Base-by-base conservation (phyloP, 2,888 invertebrate genomes). In the Orthosia gracilis region DNA sequence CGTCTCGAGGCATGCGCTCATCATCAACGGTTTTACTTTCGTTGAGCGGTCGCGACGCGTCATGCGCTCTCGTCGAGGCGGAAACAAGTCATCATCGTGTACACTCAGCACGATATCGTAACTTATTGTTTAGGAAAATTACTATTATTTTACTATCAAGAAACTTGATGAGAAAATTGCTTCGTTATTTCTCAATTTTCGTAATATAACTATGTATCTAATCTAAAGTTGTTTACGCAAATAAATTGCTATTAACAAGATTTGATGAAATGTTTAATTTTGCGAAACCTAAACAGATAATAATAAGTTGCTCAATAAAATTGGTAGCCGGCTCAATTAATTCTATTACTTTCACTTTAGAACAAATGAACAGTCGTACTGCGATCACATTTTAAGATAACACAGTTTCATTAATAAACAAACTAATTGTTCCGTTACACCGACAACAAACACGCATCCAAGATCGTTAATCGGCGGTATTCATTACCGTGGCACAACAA, bases 21-120 rank as follows among this genome's bases (percentile, higher is more conserved):
- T 87, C 87, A 89, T 85, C 87, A 85, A 64, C 84, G 87, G 88
- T 91, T 91, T 93, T 91, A 94, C 93, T 93, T 93, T 93, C 93
- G 82, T 87, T 89, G 86, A 86, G 80, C 78, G 72, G 85, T 73
- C 64, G 62, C 73, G 72, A 69, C 80, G 58, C 82, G 82, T 84
- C 90, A 89, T 86, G 85, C 86, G 85, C 87, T 90, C 91, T 89
- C 88, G 79, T 83, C 86, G 82, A 82, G 81, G 79, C 87, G 90
- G 89, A 90, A 91, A 81, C 82, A 54, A 83, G 69, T 58, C 76
- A 85, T 87, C 89, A 87, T 84, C 83, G 77, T 76, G 78, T 82
- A 85, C 73, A 82, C 77, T 70, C 77, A 84, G 74, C 73, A 73
- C 66, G 67, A 76, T 76, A 76, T 66, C 68, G 78, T 72, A 77